Percentiles rank a stretch among this genome's conserved stretches.
These are phyloP conservation scores for Chymomyza amoena DNA, from an alignment of 2,888 invertebrate genomes.

Conservation along the genomic window DNA sequence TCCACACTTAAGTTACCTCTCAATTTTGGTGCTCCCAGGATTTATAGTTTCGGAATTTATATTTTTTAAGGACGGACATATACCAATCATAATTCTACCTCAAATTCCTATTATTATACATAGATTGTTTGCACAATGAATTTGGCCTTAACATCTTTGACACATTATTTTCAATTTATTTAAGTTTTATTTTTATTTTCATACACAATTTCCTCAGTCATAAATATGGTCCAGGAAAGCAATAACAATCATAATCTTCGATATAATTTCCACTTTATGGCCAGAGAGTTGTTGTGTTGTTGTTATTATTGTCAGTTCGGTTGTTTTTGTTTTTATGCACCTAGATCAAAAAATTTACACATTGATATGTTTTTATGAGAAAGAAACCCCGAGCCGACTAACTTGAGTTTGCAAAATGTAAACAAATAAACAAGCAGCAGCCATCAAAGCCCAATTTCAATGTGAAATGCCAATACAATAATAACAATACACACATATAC, in stretches of 20 bases:
- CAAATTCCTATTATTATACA: not conserved
- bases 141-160: not conserved
- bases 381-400: not conserved
- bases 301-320: constrained; percentile 10
- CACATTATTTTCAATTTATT: constrained; percentile 68
- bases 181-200: constrained; percentile 28
- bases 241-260: constrained; percentile 67
- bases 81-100: not conserved
- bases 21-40: too few relatives aligned
- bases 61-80: too few relatives aligned
- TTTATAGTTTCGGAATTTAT: too few relatives aligned
- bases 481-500: constrained; percentile 19
- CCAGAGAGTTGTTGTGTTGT: not conserved
- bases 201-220: constrained; percentile 2
- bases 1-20: too few relatives aligned
- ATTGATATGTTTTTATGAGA: constrained; percentile 67
- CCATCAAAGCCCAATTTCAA: constrained; percentile 69
- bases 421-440: constrained; percentile 65
- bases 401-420: constrained; percentile 38
- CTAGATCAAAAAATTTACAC: constrained; percentile 57
- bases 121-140: not conserved
- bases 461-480: constrained; percentile 53
- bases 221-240: constrained; percentile 18
- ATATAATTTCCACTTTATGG: constrained; percentile 66
- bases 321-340: constrained; percentile 27